phyloP scores from a whole-genome alignment of 2,888 invertebrate genomes.

The Tenthredo livida region DNA sequence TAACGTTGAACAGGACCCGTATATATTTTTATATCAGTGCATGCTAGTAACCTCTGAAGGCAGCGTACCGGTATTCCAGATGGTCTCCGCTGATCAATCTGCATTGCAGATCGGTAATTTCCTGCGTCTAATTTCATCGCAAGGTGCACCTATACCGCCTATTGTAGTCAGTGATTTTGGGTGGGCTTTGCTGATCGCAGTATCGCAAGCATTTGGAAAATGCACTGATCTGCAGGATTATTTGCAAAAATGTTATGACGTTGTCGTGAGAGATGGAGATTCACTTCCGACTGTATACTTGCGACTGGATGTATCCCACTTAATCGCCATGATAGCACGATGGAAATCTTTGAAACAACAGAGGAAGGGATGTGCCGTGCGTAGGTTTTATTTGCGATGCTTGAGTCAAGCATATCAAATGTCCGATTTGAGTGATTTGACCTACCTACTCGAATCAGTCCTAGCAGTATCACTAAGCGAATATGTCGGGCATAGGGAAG shows the following conservation, averaged over 20 bases:
- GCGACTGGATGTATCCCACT: constrained; percentile 58
- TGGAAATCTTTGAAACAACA: constrained; percentile 56
- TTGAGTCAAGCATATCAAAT: constrained; percentile 58
- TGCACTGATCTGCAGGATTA: constrained; percentile 56
- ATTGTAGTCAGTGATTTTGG: too few species aligned
- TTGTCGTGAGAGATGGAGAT: not conserved
- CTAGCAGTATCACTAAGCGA: constrained; percentile 54
- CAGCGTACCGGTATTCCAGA: too few species aligned
- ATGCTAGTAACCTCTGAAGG: too few species aligned
- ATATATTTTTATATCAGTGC: too few species aligned
- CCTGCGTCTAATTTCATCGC: too few species aligned
- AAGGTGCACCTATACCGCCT: too few species aligned
- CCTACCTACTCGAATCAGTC: constrained; percentile 56
- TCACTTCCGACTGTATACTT: constrained; percentile 53
- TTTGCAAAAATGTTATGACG: constrained; percentile 54
- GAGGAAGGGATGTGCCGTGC: constrained; percentile 27
- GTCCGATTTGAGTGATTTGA: constrained; percentile 47
- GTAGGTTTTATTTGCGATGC: constrained; percentile 56
- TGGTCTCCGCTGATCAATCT: too few species aligned
- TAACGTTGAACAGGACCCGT: too few species aligned
- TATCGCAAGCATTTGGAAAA: constrained; percentile 56
- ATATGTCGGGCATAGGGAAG: not conserved
- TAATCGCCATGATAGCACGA: constrained; percentile 57
- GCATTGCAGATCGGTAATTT: too few species aligned
- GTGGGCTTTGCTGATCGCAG: constrained; percentile 55